A percentile compares a stretch with the other conserved stretches of the same genome.
These are phyloP conservation scores for Prunella himalayana DNA, from an alignment of 2,113 vertebrate species.

Conservation along the genomic window DNA sequence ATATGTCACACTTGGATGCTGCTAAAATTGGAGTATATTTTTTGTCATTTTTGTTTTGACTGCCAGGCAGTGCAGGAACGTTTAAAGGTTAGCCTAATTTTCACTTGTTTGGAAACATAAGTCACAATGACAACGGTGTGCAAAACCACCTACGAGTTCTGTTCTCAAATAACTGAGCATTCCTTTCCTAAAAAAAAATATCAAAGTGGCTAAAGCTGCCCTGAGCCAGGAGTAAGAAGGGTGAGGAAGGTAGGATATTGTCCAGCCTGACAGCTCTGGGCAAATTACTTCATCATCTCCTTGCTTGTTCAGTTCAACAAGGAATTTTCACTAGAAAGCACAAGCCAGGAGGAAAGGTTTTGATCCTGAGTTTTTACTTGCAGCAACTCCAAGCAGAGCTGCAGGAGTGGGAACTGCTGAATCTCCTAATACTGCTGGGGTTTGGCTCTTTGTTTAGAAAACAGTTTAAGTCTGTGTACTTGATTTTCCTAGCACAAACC, in stretches of 20 bases:
- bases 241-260: background rate
- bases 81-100: slow-evolving; percentile 33
- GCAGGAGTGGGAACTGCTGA: background rate
- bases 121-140: background rate
- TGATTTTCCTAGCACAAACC: background rate
- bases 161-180: background rate
- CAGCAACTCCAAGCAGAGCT: rapidly evolving
- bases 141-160: background rate
- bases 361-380: background rate
- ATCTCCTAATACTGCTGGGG: background rate
- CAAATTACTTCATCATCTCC: slow-evolving; percentile 1
- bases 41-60: background rate
- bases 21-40: background rate
- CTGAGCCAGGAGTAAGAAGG: background rate
- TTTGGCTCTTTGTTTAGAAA: background rate
- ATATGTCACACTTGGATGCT: background rate
- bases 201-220: background rate
- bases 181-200: background rate
- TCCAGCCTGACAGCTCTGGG: background rate
- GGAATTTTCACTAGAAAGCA: background rate
- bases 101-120: background rate
- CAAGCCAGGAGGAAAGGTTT: background rate
- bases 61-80: background rate
- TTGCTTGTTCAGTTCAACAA: background rate
- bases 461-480: background rate